These are phyloP conservation scores for Aotus griseimembra DNA, from an alignment of 2,797 vertebrate genomes.

Conservation along the genomic window DNA sequence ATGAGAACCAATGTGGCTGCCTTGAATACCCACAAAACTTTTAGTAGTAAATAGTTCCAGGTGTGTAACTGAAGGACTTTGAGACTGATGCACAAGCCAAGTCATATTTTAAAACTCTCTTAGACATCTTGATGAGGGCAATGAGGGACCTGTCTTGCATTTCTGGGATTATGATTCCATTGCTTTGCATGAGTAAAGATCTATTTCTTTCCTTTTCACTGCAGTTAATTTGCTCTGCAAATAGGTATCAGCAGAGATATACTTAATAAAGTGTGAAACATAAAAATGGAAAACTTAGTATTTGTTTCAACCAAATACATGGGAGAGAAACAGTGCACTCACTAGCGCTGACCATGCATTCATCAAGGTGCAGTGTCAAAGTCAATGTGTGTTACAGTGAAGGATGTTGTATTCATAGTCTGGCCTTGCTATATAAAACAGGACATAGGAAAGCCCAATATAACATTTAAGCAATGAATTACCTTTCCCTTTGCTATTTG, in stretches of 20 bases:
- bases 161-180: background rate
- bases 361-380: background rate
- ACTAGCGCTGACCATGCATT: background rate
- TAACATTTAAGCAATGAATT: background rate
- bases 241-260: background rate
- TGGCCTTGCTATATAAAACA: background rate
- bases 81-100: background rate
- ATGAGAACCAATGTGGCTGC: background rate
- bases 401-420: background rate
- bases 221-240: slow-evolving; percentile 26
- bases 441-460: background rate
- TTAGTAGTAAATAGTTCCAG: background rate
- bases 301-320: background rate
- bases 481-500: background rate
- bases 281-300: slow-evolving; percentile 21
- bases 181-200: slow-evolving; percentile 2
- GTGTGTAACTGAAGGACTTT: background rate
- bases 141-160: background rate
- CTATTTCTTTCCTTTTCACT: background rate
- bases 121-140: background rate
- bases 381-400: background rate
- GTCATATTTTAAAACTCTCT: background rate
- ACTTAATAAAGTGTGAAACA: slow-evolving; percentile 14
- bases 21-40: background rate
- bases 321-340: background rate